Percentiles rank a stretch among this genome's conserved stretches.
phyloP scores from a whole-genome alignment of 2,888 invertebrate species.

The Sphaerophoria taeniata region DNA sequence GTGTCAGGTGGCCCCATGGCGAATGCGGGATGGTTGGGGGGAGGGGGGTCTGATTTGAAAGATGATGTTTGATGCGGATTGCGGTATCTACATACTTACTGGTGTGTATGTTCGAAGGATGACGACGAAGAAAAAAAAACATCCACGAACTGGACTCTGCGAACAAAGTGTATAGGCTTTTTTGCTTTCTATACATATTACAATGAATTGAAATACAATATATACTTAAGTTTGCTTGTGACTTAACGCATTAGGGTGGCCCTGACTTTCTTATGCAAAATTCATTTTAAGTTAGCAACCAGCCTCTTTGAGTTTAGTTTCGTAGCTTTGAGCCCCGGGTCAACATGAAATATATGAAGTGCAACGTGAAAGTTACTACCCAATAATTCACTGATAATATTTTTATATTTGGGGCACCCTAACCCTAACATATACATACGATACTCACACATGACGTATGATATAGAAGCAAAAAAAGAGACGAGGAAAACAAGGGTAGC shows the following conservation, averaged over 20 bases:
- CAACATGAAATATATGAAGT: too few species aligned
- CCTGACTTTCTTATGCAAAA: too few species aligned
- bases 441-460: conserved; percentile 34
- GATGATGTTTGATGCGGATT: conserved; percentile 69
- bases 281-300: too few species aligned
- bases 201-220: conserved; percentile 71
- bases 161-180: conserved; percentile 48
- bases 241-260: too few species aligned
- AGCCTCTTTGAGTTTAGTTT: too few species aligned
- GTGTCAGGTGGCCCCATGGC: conserved; percentile 51
- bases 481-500: conserved; percentile 39
- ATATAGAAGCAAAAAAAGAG: not conserved
- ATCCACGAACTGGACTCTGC: conserved; percentile 65
- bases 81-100: conserved; percentile 52
- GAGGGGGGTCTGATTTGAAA: conserved; percentile 55
- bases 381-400: too few species aligned
- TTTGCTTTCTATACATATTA: conserved; percentile 40
- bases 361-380: too few species aligned
- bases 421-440: conserved; percentile 26
- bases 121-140: too few species aligned
- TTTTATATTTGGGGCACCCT: too few species aligned
- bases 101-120: too few species aligned
- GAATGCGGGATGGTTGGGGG: not conserved
- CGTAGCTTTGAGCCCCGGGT: too few species aligned
- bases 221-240: not conserved